Conservation (phyloP, 1,140 invertebrate genomes). For the Potamilus streckersoni region DNA sequence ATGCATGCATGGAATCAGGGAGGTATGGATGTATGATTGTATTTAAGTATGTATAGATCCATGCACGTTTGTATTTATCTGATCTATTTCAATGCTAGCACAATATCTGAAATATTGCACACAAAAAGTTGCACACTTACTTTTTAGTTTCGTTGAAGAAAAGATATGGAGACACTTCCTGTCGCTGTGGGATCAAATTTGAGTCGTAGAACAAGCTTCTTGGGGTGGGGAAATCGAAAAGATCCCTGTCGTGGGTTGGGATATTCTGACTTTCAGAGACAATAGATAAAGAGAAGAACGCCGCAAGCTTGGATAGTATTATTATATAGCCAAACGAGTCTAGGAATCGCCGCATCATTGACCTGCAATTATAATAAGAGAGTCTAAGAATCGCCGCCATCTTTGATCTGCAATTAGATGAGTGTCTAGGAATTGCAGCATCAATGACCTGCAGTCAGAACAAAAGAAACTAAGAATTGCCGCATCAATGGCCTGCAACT, state of each 20-base stretch:
- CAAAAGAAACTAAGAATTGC: constrained; percentile 14
- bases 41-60: no score
- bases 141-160: constrained; percentile 32
- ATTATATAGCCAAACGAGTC: constrained; percentile 22
- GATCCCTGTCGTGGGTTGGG: constrained; percentile 12
- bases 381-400: no score
- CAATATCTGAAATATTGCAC: no score
- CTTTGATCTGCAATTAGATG: no score
- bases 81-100: no score
- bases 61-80: no score
- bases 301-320: constrained; percentile 15
- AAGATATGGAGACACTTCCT: constrained; percentile 30
- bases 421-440: no score
- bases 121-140: constrained; percentile 12
- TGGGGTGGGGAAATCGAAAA: constrained; percentile 16
- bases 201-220: constrained; percentile 32
- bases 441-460: no score
- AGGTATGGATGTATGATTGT: no score
- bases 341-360: constrained; percentile 34
- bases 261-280: constrained; percentile 18
- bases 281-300: constrained; percentile 22
- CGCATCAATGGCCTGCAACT: constrained; percentile 29
- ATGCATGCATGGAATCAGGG: no score
- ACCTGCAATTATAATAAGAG: constrained; percentile 6
- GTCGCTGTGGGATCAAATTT: constrained; percentile 29